Conservation (phyloP, 64 coral and sea anemone species). For the Actinia tenebrosa region DNA sequence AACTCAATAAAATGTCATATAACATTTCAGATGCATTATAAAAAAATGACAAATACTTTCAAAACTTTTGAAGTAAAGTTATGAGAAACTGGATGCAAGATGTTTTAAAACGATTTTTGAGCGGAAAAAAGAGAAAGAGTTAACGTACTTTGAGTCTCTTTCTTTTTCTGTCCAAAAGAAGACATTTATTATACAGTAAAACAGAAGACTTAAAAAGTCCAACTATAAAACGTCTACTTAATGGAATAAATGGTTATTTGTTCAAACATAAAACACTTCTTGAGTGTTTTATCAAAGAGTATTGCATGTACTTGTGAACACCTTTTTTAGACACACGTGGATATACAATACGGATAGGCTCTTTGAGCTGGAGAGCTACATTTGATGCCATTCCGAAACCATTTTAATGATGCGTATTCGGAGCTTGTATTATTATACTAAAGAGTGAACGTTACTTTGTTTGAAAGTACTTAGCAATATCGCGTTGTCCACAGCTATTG, state of each 20-base stretch:
- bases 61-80: too few relatives aligned
- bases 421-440: neutral
- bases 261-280: conserved; percentile 21
- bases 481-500: conserved; percentile 5
- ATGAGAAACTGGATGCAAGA: neutral
- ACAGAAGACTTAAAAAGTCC: neutral
- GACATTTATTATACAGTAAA: neutral
- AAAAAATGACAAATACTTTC: too few relatives aligned
- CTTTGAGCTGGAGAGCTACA: neutral
- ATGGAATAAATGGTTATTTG: neutral
- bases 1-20: neutral
- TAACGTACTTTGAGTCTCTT: neutral
- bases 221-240: neutral
- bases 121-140: too few relatives aligned
- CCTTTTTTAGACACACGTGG: conserved; percentile 5
- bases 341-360: neutral
- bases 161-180: neutral
- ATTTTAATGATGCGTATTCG: neutral
- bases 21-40: neutral
- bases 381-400: neutral
- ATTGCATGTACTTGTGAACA: neutral
- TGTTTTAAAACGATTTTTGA: too few relatives aligned
- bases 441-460: neutral
- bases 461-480: conserved; percentile 1
- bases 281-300: neutral